Base-by-base conservation (phyloP, 2,113 vertebrate species). In the Ibidorhyncha struthersii region DNA sequence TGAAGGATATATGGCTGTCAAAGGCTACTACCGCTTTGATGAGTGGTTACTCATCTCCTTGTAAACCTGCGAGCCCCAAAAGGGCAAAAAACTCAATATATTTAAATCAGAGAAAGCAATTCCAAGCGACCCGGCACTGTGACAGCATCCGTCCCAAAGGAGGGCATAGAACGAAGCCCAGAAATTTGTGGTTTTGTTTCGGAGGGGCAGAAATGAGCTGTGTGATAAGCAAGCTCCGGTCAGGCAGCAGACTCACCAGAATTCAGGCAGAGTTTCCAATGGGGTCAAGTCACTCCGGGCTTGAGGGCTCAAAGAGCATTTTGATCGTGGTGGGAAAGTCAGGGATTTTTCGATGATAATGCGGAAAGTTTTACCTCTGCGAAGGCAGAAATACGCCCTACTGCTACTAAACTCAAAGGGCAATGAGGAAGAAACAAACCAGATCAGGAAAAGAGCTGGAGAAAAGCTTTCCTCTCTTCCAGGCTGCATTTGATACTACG, bases 131-230 rank as follows among this genome's bases (percentile, higher is more conserved):
- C 21, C 4, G 1, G 2, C 14, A 55, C 74, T 40, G 25, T 2
- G 8, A 73, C 18, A 69, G 67, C 2, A 2, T 58, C 94, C 9
- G 30, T 27, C 69, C 73, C 23, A 36, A 61, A 61, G 72, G 67
- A 49, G 1, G 12, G 27, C 15, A 12, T 0, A 3, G 34, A n/a
- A 65, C 4, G 11, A 81, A 72, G 41, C 27, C 13, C 45, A 50
- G 47, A 38, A 87, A 63, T 7, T 18, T 1, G 2, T 40, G 34
- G 1, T 15, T 83, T 55, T 49, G 15, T 30, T 67, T 41, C 45
- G 43, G 26, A 72, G 69, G 63, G 20, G 58, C 69, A 88, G 58
- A 62, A 66, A 19, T 17, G 1, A 29, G 61, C 8, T 26, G 43
- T 3, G 30, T 40, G 79, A 52, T 32, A 32, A 72, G 53, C 8